Conservation (phyloP, 2,113 vertebrate species). For the Sisor rabdophorus region DNA sequence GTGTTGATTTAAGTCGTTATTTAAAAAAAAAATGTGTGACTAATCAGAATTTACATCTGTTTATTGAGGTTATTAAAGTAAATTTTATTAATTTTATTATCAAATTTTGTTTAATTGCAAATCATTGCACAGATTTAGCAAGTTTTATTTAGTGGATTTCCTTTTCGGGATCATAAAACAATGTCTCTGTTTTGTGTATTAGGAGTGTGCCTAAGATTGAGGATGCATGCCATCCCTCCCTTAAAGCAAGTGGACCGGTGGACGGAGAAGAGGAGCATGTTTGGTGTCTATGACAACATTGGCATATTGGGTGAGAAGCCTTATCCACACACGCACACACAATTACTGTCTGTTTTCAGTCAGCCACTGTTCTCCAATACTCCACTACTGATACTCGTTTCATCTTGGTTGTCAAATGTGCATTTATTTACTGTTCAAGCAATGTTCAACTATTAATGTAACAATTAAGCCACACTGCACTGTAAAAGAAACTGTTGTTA, state of each 20-base stretch:
- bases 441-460: too few relatives aligned
- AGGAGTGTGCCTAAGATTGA: constrained; percentile 61
- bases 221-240: constrained; percentile 66
- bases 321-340: neutral
- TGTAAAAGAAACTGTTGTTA: neutral
- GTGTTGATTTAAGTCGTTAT: too few relatives aligned
- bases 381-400: neutral
- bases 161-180: neutral
- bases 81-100: too few relatives aligned
- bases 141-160: too few relatives aligned
- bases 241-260: constrained; percentile 81
- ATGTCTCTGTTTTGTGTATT: neutral
- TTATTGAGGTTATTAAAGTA: too few relatives aligned
- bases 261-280: constrained; percentile 86
- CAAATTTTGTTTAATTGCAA: too few relatives aligned
- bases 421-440: neutral
- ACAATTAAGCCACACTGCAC: too few relatives aligned
- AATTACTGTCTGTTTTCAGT: too few relatives aligned
- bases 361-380: neutral
- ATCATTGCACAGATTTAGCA: too few relatives aligned
- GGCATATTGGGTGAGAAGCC: constrained; percentile 83
- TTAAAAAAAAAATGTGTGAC: too few relatives aligned
- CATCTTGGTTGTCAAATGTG: neutral
- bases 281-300: constrained; percentile 90
- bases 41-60: too few relatives aligned